Evolutionary conservation across 2,113 vertebrate species (phyloP), one percentile per base, ranked within the genome.

Genomic region (Erinaceus europaeus): DNA sequence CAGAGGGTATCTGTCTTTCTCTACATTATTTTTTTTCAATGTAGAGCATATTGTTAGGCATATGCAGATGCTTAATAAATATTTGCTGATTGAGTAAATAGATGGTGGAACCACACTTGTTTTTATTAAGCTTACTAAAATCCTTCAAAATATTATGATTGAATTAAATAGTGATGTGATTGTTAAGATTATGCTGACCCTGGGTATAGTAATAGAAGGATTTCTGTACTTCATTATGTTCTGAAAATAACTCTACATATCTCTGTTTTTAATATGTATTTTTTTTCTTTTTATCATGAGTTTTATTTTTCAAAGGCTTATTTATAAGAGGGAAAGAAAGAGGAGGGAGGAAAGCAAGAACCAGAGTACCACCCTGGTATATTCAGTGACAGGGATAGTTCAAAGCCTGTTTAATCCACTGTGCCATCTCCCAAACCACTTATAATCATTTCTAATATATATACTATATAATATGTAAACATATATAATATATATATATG

Each of bases 111-210:
- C 44, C 69, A 62, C 8, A 73, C 4, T 23, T 55, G 27, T 62
- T 74, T 75, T 62, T 29, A 57, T 50, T 84, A 69, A 84, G 27
- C 25, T 2, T 48, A 42, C 6, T 75, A 84, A 84, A 69, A 74
- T 25, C 14, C 13, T 79, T 93, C 53, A 86, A 86, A 83, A 79
- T 59, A 79, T 69, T 74, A 10, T 69, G 40, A 67, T 38, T 84
- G 6, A 38, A 79, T n/a, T n/a, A n/a, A n/a, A n/a, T n/a, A n/a
- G n/a, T n/a, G n/a, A 50, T 71, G 21, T 62, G 27, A 78, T 84
- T 59, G 40, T 71, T 81, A 53, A 87, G 72, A 90, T 52, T 52
- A 20, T 52, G 50, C 20, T 52, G 50, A 52, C 50, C 14, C 12
- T 46, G 9, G 52, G n/a, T 73, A 87, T 46, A 87, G 6, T 84